Base-by-base conservation (phyloP, 2,797 vertebrate species). In the Halcyon badia region DNA sequence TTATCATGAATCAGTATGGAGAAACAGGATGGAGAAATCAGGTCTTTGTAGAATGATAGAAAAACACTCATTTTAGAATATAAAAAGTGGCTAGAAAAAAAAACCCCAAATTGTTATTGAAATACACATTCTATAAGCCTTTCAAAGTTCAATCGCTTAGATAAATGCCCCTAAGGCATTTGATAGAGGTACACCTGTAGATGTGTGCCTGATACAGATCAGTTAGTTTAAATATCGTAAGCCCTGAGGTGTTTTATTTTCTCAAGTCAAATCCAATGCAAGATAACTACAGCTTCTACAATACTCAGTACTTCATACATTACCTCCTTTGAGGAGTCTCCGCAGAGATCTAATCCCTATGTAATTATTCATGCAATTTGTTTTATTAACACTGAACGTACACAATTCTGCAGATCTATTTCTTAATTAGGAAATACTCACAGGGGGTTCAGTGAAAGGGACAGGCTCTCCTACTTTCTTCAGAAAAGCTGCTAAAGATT, bases 401-500 rank as follows among this genome's bases (percentile, higher is more conserved):
- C 26, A 60, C 58, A 77, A 44, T 48, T 83, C 87, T 69, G 78
- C 31, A 93, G 75, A 97, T 95, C 90, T 90, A 61, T 84, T 93
- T 84, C 80, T 93, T 97, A 97, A 98, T 86, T 94, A 96, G 83
- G 84, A 96, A 96, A 96, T 94, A 99, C 99, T 99, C 98, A 99
- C 99, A 46, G 99, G 98, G 89, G 99, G 99, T 87, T 99, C 99
- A 5, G 96, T 9, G 97, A 99, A 99, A 92, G 99, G 99, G 77
- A 97, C 94, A 4, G 96, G 65, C 96, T 99, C 98, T 84, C 98
- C 99, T 11, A 90, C 97, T 4, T 97, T 70, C 71, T 95, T 99
- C 98, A 99, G 98, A 72, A 99, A 97, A 70, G 12, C 4, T 9
- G 99, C 99, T 35, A 99, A 97, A 41, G 98, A 99, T 97, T 99